A percentile compares a stretch with the other conserved stretches of the same genome.
Conservation (phyloP, 2,797 vertebrate species). For the Smutsia gigantea region DNA sequence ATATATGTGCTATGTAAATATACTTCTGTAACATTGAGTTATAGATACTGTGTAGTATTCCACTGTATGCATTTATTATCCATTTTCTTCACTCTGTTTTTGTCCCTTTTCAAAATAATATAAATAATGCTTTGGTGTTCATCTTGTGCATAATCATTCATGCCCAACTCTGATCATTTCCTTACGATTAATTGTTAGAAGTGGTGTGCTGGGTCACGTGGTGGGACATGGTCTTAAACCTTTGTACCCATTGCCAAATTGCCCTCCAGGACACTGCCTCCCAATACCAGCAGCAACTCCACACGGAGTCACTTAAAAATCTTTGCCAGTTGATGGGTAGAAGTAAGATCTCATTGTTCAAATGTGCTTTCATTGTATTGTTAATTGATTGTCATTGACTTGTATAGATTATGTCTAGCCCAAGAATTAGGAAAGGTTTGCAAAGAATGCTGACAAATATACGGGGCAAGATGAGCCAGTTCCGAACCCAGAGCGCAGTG, state of each 20-base stretch:
- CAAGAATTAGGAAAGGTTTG: neutral
- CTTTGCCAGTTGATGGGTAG: neutral
- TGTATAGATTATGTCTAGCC: neutral
- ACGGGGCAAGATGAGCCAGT: rapidly evolving
- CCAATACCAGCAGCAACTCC: rapidly evolving
- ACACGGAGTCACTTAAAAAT: neutral
- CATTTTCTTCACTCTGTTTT: neutral
- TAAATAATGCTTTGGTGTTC: neutral
- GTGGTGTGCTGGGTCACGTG: neutral
- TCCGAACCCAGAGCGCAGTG: rapidly evolving
- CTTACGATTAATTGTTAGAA: neutral
- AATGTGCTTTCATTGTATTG: neutral
- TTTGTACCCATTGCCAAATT: neutral
- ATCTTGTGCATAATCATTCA: neutral
- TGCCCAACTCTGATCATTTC: neutral
- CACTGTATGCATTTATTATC: neutral
- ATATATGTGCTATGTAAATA: neutral
- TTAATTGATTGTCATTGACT: neutral
- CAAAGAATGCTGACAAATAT: neutral
- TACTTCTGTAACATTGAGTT: neutral
- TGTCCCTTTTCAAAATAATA: slow-evolving; percentile 6
- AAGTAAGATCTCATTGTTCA: neutral
- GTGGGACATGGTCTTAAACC: neutral
- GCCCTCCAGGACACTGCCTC: neutral
- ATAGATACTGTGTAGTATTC: neutral